These are phyloP conservation scores for Acutogordius australiensis DNA, from an alignment of 2,888 invertebrate species.

Conservation along the genomic window DNA sequence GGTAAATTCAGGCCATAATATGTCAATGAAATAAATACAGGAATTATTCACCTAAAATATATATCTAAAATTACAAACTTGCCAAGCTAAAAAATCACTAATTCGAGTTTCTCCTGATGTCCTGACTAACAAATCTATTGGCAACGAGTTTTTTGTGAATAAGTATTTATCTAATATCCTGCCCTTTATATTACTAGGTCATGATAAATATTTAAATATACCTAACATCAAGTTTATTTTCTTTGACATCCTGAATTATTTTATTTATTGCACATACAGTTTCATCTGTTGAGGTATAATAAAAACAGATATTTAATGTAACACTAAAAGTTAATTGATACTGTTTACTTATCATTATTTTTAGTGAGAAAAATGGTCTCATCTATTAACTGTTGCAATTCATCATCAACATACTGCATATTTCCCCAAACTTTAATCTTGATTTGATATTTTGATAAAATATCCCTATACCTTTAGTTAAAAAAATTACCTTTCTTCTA, in stretches of 20 bases:
- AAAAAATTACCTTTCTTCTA: constrained; percentile 39
- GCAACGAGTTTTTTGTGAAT: constrained; percentile 41
- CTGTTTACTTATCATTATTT: not conserved
- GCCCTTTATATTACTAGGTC: constrained; percentile 38
- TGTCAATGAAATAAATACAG: constrained; percentile 53
- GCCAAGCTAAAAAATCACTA: constrained; percentile 81
- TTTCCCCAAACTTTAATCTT: constrained; percentile 12
- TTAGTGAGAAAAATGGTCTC: not conserved
- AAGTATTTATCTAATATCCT: constrained; percentile 43
- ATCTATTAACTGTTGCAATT: constrained; percentile 1
- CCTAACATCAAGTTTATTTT: constrained; percentile 6
- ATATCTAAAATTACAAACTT: constrained; percentile 31
- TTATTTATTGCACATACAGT: not conserved
- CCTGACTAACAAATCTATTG: constrained; percentile 60
- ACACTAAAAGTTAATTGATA: not conserved
- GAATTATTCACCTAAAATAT: constrained; percentile 37
- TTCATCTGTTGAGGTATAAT: constrained; percentile 4
- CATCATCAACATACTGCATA: not conserved
- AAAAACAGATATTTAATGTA: constrained; percentile 2
- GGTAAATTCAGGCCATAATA: constrained; percentile 80
- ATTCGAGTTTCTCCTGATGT: constrained; percentile 80
- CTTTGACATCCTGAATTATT: not conserved
- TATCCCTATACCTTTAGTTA: not conserved
- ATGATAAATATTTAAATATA: not conserved
- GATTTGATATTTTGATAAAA: constrained; percentile 9